phyloP scores from a whole-genome alignment of 2,113 vertebrate genomes.

The Holacanthus passer region DNA sequence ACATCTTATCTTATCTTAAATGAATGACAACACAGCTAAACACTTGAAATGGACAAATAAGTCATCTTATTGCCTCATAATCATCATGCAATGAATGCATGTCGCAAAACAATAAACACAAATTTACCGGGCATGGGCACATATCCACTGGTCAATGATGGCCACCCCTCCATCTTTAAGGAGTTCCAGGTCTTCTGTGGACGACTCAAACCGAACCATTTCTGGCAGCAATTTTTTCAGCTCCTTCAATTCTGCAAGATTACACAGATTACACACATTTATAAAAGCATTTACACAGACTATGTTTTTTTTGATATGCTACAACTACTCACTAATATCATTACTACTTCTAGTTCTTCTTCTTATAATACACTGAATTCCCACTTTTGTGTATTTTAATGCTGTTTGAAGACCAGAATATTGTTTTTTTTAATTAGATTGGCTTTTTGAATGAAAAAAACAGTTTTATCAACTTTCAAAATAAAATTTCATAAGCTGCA shows the following conservation, averaged over 20 bases:
- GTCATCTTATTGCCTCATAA: not conserved
- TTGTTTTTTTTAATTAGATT: no score
- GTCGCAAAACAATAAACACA: not conserved
- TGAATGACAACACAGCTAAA: not conserved
- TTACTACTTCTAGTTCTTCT: not conserved
- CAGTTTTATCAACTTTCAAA: not conserved
- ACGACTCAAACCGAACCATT: conserved; percentile 91
- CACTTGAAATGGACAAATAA: not conserved
- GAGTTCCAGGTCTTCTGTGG: conserved; percentile 89
- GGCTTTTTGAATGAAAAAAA: not conserved
- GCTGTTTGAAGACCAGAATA: no score
- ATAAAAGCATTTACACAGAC: not conserved
- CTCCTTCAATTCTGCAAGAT: conserved; percentile 85
- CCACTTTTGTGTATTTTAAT: not conserved
- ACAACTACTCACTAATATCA: not conserved
- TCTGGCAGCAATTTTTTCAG: conserved; percentile 89
- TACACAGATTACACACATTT: not conserved
- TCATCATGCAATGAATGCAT: not conserved
- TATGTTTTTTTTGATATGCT: not conserved
- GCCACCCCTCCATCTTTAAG: conserved; percentile 95
- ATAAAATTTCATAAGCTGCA: not conserved
- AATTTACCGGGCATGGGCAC: conserved; percentile 91
- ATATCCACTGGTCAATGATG: conserved; percentile 98
- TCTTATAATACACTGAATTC: not conserved
- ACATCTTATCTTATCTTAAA: no score